Evolutionary conservation across 2,888 invertebrate genomes (phyloP), one percentile per base, ranked within the genome.

Genomic region (Kryphioiulus occultus): DNA sequence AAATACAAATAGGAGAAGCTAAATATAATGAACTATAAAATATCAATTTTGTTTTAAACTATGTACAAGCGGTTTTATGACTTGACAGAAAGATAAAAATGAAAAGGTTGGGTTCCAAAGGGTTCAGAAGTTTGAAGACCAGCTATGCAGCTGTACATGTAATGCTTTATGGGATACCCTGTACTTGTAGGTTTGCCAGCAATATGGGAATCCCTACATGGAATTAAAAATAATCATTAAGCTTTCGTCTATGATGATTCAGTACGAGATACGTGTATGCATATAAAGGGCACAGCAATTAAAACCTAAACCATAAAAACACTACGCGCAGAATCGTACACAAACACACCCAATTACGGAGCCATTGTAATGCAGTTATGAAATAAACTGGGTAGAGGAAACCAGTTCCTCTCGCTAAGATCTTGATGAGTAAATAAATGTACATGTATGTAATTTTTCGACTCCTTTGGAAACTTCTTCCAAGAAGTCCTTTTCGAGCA

Each of bases 341-440:
- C 19, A 59, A 59, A 59, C 22, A 42, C 22, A 59, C 22, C 59
- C 59, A 59, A 9, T n/a, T 59, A 59, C 22, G 59, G 59, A 59
- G 59, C 22, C 59, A 59, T 59, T 59, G 59, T 22, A 22, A 22
- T 22, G 59, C 59, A 59, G 59, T 59, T 59, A n/a, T 59, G 59
- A 59, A 59, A 59, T 59, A 59, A 59, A 59, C 59, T 59, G 59
- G 59, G 59, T 59, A n/a, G n/a, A n/a, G n/a, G 59, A 22, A 59
- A 59, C 59, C 59, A 59, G 59, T 59, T 59, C n/a, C 59, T 22
- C 19, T 59, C 59, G n/a, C 59, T 59, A 59, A 59, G 22, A 59
- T 59, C 59, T 22, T 22, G 59, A 59, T 59, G 59, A 22, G n/a
- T 5, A 59, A 59, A 59, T 59, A 59, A 1, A 0, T n/a, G n/a